phyloP scores from a whole-genome alignment of 2,888 invertebrate genomes.

The Nesidiocoris tenuis region DNA sequence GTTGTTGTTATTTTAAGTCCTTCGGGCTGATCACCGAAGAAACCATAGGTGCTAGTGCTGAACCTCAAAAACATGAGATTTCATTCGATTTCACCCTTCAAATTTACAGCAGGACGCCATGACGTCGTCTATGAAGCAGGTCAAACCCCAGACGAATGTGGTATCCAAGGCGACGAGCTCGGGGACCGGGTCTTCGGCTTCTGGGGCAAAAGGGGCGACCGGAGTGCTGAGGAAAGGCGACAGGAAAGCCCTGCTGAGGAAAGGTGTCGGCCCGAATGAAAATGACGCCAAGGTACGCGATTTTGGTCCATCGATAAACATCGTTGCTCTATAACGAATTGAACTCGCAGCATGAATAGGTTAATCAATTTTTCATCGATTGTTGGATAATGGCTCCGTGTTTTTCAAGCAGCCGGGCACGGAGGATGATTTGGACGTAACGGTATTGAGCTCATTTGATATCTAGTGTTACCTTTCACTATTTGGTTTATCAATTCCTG shows the following conservation, averaged over 20 bases:
- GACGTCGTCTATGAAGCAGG: slow-evolving; percentile 1
- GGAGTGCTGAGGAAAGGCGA: slow-evolving; percentile 17
- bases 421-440: slow-evolving; percentile 18
- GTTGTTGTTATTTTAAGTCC: too few relatives aligned
- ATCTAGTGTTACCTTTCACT: too few relatives aligned
- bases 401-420: background rate
- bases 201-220: background rate
- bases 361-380: too few relatives aligned
- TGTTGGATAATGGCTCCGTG: too few relatives aligned
- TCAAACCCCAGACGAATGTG: slow-evolving; percentile 17
- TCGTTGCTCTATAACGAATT: background rate
- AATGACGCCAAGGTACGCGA: slow-evolving; percentile 62
- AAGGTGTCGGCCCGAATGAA: slow-evolving; percentile 54
- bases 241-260: slow-evolving; percentile 18
- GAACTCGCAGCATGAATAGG: too few relatives aligned
- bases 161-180: slow-evolving; percentile 4
- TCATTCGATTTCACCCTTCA: too few relatives aligned
- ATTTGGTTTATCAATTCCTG: too few relatives aligned
- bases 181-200: background rate
- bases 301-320: background rate
- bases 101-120: slow-evolving; percentile 25
- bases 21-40: too few relatives aligned
- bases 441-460: too few relatives aligned
- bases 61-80: too few relatives aligned
- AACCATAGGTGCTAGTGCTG: too few relatives aligned